phyloP scores from a whole-genome alignment of 2,113 vertebrate species.

The Odocoileus virginianus region DNA sequence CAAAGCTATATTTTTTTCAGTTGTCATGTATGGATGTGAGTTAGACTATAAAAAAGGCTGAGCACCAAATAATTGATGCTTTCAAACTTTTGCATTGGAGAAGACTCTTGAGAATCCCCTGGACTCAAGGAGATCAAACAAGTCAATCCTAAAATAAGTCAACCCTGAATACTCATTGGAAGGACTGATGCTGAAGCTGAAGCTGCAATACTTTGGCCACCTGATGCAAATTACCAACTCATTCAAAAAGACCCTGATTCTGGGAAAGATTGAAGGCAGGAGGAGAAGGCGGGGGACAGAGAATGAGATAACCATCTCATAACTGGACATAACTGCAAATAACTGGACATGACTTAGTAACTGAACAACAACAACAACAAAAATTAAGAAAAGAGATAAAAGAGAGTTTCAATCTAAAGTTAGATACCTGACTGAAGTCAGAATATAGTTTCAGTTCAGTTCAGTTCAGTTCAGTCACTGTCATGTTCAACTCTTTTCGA shows the following conservation, averaged over 20 bases:
- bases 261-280: neutral
- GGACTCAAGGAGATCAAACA: neutral
- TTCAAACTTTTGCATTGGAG: neutral
- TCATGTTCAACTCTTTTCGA: neutral
- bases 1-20: neutral
- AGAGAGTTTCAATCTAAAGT: neutral
- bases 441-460: neutral
- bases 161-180: neutral
- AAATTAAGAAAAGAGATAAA: neutral
- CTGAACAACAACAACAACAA: neutral
- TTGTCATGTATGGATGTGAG: neutral
- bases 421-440: neutral
- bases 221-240: rapidly evolving
- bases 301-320: no score
- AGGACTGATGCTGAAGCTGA: neutral
- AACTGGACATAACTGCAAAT: no score
- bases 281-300: neutral
- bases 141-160: neutral
- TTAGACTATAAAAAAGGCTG: neutral
- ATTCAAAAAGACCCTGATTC: neutral
- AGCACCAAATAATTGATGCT: neutral
- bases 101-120: neutral
- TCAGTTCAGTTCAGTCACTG: neutral
- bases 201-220: neutral
- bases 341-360: neutral